Percentiles rank a stretch among this genome's conserved stretches.
phyloP scores from a whole-genome alignment of 2,113 vertebrate genomes.

The Lampris incognitus region DNA sequence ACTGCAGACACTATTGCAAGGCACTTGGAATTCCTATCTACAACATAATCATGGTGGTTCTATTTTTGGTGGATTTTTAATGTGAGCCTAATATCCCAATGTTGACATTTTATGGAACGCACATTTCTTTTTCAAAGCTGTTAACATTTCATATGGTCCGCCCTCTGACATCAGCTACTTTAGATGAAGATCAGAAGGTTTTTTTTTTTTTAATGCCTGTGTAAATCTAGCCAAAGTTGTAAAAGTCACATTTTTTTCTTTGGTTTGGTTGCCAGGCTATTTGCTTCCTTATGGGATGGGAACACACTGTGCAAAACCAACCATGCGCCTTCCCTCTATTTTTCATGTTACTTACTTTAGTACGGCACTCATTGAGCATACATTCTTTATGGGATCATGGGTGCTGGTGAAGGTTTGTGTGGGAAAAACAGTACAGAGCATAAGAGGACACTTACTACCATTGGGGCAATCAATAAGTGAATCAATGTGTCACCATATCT shows the following conservation, averaged over 20 bases:
- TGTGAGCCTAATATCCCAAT: background rate
- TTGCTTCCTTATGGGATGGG: conserved; percentile 66
- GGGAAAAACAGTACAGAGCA: conserved; percentile 24
- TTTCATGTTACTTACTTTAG: conserved; percentile 20
- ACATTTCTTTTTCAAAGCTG: background rate
- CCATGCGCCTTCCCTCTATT: conserved; percentile 22
- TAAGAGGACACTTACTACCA: conserved; percentile 40
- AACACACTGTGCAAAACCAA: conserved; percentile 71
- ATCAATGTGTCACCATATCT: conserved; percentile 26
- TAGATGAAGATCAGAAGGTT: conserved; percentile 2
- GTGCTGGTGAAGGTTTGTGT: background rate
- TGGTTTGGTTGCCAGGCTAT: conserved; percentile 65
- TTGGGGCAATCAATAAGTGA: conserved; percentile 56
- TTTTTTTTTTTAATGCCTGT: conserved; percentile 7
- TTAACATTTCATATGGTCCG: too few species aligned
- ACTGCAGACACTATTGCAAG: conserved; percentile 19
- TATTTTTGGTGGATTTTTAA: conserved; percentile 10
- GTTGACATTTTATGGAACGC: background rate
- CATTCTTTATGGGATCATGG: too few species aligned
- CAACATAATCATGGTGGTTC: background rate
- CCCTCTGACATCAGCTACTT: background rate
- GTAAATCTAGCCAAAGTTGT: conserved; percentile 40
- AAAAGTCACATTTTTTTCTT: conserved; percentile 71
- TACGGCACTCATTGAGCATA: too few species aligned
- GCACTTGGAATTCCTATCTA: background rate